Evolutionary conservation across 2,888 invertebrate species (phyloP).

Genomic region (Troilus luridus): DNA sequence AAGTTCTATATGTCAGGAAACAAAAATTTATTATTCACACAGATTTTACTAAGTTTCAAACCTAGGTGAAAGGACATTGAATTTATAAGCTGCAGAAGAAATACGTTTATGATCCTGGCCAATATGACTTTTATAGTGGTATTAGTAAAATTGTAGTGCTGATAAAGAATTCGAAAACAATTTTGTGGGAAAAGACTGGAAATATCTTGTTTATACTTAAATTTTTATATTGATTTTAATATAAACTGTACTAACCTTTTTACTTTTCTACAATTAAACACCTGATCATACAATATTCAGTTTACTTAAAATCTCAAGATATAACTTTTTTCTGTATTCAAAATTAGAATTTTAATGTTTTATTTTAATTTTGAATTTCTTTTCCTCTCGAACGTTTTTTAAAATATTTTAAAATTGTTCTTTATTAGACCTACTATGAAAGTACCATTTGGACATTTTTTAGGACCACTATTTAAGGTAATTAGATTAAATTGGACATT

Average conservation of each 20-base stretch:
- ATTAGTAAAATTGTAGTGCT: background rate
- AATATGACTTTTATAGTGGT: background rate
- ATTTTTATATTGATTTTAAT: background rate
- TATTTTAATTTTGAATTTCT: slow-evolving; percentile 25
- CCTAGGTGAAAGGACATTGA: background rate
- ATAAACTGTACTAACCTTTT: background rate
- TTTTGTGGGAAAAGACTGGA: background rate
- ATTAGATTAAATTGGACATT: background rate
- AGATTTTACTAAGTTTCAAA: background rate
- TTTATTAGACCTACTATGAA: slow-evolving; percentile 43
- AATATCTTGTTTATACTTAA: background rate
- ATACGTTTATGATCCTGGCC: background rate
- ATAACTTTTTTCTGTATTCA: slow-evolving; percentile 12
- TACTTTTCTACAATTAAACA: background rate
- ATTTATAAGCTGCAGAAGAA: background rate
- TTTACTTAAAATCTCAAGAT: background rate
- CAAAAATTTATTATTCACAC: background rate
- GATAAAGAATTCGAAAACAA: background rate
- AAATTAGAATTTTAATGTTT: slow-evolving; percentile 31
- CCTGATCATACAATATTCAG: background rate
- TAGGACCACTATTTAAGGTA: slow-evolving; percentile 49
- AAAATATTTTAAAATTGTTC: slow-evolving; percentile 24
- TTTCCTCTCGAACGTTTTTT: background rate
- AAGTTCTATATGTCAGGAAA: background rate
- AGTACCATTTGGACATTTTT: slow-evolving; percentile 50